Conservation (phyloP, 64 coral and sea anemone genomes). For the Pachyseris speciosa region DNA sequence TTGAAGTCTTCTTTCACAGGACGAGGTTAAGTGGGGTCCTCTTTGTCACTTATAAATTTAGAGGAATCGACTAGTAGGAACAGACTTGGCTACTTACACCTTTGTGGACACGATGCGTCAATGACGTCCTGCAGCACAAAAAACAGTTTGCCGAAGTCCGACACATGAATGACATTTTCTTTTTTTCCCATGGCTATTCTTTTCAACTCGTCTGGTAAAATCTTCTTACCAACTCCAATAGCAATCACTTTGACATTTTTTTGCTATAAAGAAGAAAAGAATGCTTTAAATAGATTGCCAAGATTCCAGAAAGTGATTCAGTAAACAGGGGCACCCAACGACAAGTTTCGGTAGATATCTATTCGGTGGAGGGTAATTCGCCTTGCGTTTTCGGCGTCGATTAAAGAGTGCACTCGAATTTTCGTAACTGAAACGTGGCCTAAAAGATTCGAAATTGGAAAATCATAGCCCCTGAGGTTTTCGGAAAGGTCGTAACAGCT, state of each 20-base stretch:
- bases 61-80: too few species aligned
- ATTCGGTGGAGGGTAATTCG: too few species aligned
- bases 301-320: background rate
- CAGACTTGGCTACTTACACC: background rate
- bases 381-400: too few species aligned
- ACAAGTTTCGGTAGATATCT: background rate
- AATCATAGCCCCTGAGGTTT: too few species aligned
- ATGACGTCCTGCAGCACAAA: constrained; percentile 6
- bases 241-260: constrained; percentile 65
- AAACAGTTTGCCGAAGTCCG: constrained; percentile 12
- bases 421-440: too few species aligned
- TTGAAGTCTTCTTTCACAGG: too few species aligned
- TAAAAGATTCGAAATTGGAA: too few species aligned
- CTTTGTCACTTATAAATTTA: too few species aligned
- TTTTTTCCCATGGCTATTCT: background rate
- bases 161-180: constrained; percentile 26
- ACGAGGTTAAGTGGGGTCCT: too few species aligned
- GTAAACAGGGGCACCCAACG: background rate
- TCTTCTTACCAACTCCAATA: constrained; percentile 26
- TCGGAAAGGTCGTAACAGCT: too few species aligned
- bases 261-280: constrained; percentile 19
- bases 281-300: background rate
- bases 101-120: background rate
- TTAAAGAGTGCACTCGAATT: too few species aligned
- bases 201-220: constrained; percentile 9